phyloP scores from a whole-genome alignment of 2,113 vertebrate species.

The Tonatia bakeri region DNA sequence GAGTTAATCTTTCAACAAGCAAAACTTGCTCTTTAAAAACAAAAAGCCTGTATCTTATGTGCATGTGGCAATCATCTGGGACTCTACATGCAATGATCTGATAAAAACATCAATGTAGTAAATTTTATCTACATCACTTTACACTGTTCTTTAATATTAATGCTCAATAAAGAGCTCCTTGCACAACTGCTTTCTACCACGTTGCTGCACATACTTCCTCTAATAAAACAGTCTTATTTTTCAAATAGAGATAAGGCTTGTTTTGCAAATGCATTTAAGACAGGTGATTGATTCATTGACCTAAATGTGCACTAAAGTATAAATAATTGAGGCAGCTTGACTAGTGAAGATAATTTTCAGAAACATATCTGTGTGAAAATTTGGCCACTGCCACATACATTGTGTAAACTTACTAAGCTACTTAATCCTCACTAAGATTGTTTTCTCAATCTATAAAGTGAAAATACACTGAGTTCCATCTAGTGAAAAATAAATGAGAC shows the following conservation, averaged over 20 bases:
- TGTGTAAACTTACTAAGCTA: background rate
- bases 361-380: background rate
- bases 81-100: background rate
- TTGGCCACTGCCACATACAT: background rate
- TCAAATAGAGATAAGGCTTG: background rate
- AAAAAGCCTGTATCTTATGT: background rate
- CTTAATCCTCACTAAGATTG: background rate
- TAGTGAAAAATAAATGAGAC: background rate
- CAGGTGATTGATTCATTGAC: background rate
- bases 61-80: background rate
- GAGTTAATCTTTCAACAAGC: background rate
- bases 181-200: background rate
- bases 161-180: background rate
- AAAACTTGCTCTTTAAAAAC: background rate
- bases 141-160: constrained; percentile 20
- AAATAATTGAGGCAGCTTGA: constrained; percentile 1
- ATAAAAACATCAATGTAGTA: background rate
- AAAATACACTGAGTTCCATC: background rate
- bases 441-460: background rate
- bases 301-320: background rate
- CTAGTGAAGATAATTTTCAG: background rate
- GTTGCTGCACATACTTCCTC: background rate
- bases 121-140: background rate
- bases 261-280: constrained; percentile 37
- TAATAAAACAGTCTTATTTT: constrained; percentile 28